Evolutionary conservation across 2,113 vertebrate species (phyloP).

Genomic region (Ochotona princeps): DNA sequence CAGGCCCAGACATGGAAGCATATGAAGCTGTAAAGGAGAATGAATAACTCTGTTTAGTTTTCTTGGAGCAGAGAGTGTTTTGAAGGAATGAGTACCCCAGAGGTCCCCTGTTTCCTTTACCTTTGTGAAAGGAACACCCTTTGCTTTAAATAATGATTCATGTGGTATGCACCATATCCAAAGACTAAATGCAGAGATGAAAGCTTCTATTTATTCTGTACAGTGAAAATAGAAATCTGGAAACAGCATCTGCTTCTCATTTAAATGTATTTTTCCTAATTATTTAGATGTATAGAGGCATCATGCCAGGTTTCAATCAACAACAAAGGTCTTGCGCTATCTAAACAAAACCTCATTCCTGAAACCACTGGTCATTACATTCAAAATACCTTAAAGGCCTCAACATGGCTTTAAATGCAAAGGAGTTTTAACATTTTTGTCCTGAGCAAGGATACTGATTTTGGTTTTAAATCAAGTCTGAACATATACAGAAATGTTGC

Average conservation of each 20-base stretch:
- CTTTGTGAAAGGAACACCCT: constrained; percentile 71
- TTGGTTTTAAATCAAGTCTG: constrained; percentile 64
- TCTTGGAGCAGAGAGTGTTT: constrained; percentile 73
- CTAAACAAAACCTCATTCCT: constrained; percentile 82
- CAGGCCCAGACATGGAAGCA: constrained; percentile 46
- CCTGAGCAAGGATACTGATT: constrained; percentile 68
- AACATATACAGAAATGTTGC: constrained; percentile 73
- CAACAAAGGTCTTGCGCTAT: constrained; percentile 83
- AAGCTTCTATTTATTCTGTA: constrained; percentile 82
- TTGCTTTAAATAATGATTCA: constrained; percentile 75
- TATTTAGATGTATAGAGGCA: constrained; percentile 82
- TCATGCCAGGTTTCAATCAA: constrained; percentile 84
- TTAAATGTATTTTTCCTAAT: constrained; percentile 82
- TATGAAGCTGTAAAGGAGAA: constrained; percentile 53
- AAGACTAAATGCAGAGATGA: constrained; percentile 74
- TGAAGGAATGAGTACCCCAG: constrained; percentile 60
- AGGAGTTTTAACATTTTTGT: constrained; percentile 54
- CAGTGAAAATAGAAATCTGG: constrained; percentile 79
- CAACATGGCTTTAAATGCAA: constrained; percentile 68
- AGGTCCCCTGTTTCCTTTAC: constrained; percentile 74
- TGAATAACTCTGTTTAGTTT: constrained; percentile 67
- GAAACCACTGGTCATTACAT: constrained; percentile 77
- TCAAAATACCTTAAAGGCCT: constrained; percentile 77
- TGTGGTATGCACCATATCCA: constrained; percentile 56
- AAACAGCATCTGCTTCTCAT: constrained; percentile 84